Evolutionary conservation across 2,113 vertebrate genomes (phyloP).

Genomic region (Oxyruncus cristatus): DNA sequence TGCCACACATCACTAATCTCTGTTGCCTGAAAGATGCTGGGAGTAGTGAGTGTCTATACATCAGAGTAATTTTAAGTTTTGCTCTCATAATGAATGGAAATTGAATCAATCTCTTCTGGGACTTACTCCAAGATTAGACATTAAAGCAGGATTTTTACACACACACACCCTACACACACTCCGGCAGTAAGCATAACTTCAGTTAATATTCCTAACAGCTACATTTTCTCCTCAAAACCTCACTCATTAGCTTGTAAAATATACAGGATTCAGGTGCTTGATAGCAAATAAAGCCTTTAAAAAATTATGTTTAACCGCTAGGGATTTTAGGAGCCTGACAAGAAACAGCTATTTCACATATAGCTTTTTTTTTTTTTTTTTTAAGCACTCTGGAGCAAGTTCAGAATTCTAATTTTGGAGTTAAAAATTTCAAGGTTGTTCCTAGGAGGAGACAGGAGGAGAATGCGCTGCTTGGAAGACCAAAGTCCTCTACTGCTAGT

Average conservation of each 20-base stretch:
- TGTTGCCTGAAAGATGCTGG: neutral
- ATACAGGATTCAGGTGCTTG: constrained; percentile 26
- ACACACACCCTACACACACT: neutral
- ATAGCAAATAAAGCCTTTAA: constrained; percentile 53
- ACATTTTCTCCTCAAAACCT: constrained; percentile 13
- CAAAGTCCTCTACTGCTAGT: neutral
- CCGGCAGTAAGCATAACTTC: neutral
- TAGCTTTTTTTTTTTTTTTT: neutral
- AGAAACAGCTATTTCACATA: neutral
- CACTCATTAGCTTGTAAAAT: constrained; percentile 35
- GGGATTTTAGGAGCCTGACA: constrained; percentile 27
- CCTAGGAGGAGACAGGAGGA: neutral
- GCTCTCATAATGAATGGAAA: constrained; percentile 38
- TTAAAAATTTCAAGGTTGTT: neutral
- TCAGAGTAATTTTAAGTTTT: neutral
- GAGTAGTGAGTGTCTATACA: neutral
- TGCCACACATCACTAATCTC: neutral
- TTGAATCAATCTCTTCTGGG: constrained; percentile 48
- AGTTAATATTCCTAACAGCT: constrained; percentile 27
- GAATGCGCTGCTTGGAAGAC: neutral
- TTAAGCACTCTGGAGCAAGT: neutral
- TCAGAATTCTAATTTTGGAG: constrained; percentile 26
- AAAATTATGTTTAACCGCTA: neutral
- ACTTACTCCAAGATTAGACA: constrained; percentile 22
- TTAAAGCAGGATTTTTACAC: constrained; percentile 3